Conservation (phyloP, 2,113 vertebrate species). For the Shinisaurus crocodilurus region DNA sequence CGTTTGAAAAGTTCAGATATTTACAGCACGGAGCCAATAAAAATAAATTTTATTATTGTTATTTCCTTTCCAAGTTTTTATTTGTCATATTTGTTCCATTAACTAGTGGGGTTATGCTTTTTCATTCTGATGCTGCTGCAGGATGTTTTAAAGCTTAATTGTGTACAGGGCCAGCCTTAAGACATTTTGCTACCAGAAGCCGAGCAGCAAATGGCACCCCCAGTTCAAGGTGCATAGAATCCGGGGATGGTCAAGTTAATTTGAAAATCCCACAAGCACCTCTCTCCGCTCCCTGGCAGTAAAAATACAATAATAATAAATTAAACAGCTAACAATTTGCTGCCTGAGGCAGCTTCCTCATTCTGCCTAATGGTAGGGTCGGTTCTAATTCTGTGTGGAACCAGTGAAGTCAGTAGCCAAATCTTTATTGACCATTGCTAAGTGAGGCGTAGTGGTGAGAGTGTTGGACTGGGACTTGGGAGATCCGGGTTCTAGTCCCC, state of each 20-base stretch:
- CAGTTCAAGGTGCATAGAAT: background rate
- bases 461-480: no score
- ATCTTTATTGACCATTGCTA: background rate
- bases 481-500: no score
- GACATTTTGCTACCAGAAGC: background rate
- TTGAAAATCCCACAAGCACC: background rate
- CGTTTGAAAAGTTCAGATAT: constrained; percentile 2
- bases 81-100: background rate
- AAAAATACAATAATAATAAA: background rate
- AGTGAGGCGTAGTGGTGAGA: no score
- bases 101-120: background rate
- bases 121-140: background rate
- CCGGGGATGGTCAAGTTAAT: background rate
- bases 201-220: background rate
- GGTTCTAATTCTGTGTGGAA: background rate
- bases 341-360: background rate
- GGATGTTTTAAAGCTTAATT: background rate
- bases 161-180: background rate
- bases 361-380: background rate
- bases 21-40: background rate
- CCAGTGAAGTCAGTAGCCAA: background rate
- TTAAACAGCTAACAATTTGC: background rate
- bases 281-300: background rate
- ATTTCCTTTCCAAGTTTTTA: background rate
- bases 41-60: constrained; percentile 9